phyloP scores from a whole-genome alignment of 2,888 invertebrate genomes.

The Drepana falcataria region DNA sequence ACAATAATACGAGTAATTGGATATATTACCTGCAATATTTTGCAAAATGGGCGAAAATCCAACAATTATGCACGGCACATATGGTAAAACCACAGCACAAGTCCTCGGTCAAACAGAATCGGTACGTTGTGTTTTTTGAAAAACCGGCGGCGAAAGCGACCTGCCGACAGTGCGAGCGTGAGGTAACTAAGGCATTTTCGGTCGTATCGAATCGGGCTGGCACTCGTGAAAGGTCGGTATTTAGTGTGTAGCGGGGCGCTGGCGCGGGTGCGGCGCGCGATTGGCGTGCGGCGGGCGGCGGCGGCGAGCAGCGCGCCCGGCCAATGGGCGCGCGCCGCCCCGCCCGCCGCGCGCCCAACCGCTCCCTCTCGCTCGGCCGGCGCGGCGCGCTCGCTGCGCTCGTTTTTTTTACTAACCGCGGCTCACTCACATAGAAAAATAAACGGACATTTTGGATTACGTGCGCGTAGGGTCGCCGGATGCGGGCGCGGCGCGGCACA shows the following conservation, averaged over 20 bases:
- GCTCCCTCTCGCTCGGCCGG: not conserved
- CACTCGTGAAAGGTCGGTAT: slow-evolving; percentile 75
- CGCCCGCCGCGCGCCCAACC: slow-evolving; percentile 50
- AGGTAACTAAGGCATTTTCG: slow-evolving; percentile 78
- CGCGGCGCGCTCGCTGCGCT: slow-evolving; percentile 28
- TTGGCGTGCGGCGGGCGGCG: slow-evolving; percentile 51
- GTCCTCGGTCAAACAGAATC: slow-evolving; percentile 16
- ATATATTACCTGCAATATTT: slow-evolving; percentile 38
- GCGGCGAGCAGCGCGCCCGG: slow-evolving; percentile 9
- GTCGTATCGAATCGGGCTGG: slow-evolving; percentile 75
- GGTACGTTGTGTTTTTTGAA: slow-evolving; percentile 38
- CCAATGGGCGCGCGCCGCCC: slow-evolving; percentile 53
- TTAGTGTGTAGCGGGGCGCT: slow-evolving; percentile 55
- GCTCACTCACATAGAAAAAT: slow-evolving; percentile 70
- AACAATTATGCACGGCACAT: slow-evolving; percentile 15
- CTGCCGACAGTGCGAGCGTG: slow-evolving; percentile 59
- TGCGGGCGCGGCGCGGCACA: slow-evolving; percentile 53
- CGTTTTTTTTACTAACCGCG: slow-evolving; percentile 58
- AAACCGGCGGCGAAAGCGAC: slow-evolving; percentile 62
- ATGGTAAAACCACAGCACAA: slow-evolving; percentile 20
- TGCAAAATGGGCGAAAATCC: slow-evolving; percentile 16
- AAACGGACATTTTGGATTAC: slow-evolving; percentile 77
- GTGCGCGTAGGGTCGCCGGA: slow-evolving; percentile 66
- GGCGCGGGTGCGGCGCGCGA: slow-evolving; percentile 38
- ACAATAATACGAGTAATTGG: slow-evolving; percentile 10